Conservation (phyloP, 35 echinoderm and acorn worm species). For the Ophiothrix spiculata region DNA sequence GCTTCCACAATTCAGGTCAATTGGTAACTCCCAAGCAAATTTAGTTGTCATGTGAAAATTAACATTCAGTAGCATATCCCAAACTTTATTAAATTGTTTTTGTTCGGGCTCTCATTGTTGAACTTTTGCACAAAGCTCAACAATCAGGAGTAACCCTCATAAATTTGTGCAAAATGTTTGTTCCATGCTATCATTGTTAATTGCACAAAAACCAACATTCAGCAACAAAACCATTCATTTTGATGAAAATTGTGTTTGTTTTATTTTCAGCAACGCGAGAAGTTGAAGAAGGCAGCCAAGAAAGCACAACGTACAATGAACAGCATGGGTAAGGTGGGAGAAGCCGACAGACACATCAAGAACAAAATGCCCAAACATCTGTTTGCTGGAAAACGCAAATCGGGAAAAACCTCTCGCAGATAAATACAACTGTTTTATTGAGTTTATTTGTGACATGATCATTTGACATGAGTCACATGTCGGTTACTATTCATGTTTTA, state of each 20-base stretch:
- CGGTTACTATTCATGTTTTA: too few species aligned
- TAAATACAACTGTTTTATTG: too few species aligned
- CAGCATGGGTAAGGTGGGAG: slow-evolving; percentile 65
- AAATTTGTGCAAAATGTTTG: neutral
- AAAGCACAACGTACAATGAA: slow-evolving; percentile 81
- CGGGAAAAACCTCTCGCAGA: slow-evolving; percentile 69
- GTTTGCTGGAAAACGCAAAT: slow-evolving; percentile 86
- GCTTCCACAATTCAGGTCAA: too few species aligned
- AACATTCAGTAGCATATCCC: too few species aligned
- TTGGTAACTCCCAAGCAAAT: too few species aligned
- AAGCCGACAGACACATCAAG: slow-evolving; percentile 68
- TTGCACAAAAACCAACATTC: neutral
- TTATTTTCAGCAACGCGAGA: slow-evolving; percentile 51
- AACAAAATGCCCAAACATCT: slow-evolving; percentile 76
- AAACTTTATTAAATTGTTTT: too few species aligned
- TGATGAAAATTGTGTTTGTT: neutral
- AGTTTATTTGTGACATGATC: too few species aligned
- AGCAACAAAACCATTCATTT: neutral
- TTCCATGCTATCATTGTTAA: neutral
- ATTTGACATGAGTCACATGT: too few species aligned
- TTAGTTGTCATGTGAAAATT: too few species aligned
- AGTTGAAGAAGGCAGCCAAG: slow-evolving; percentile 63
- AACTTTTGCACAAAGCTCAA: neutral
- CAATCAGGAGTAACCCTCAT: neutral
- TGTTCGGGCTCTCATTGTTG: too few species aligned